These are phyloP conservation scores for Allobates femoralis DNA, from an alignment of 2,797 vertebrate genomes.

Conservation along the genomic window DNA sequence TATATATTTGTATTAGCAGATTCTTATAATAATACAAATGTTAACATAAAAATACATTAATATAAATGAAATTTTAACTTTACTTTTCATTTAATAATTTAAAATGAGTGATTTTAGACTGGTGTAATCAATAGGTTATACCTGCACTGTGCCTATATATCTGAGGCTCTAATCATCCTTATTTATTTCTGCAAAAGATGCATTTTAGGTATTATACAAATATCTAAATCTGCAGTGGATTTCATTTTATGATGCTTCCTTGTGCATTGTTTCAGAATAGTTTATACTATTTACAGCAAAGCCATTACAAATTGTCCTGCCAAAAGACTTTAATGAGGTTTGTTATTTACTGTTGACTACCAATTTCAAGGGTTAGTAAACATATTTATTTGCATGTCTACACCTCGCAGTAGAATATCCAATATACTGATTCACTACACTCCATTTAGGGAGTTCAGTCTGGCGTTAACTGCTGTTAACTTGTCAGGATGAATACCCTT, in stretches of 20 bases:
- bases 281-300: conserved; percentile 27
- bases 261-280: neutral
- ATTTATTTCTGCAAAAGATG: neutral
- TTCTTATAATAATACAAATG: too few species aligned
- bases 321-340: conserved; percentile 53
- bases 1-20: too few species aligned
- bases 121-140: too few species aligned
- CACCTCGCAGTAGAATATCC: conserved; percentile 49
- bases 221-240: neutral
- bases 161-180: too few species aligned
- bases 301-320: conserved; percentile 43
- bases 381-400: conserved; percentile 58
- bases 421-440: conserved; percentile 55
- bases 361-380: conserved; percentile 59
- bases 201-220: neutral
- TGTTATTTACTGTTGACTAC: conserved; percentile 53
- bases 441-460: conserved; percentile 45
- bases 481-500: conserved; percentile 45
- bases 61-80: too few species aligned
- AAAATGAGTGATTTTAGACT: too few species aligned
- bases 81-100: too few species aligned
- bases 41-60: too few species aligned
- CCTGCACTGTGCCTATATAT: too few species aligned
- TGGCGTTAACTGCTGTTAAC: conserved; percentile 56
- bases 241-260: conserved; percentile 2